Evolutionary conservation across 2,113 vertebrate genomes (phyloP).

Genomic region (Paralichthys olivaceus): DNA sequence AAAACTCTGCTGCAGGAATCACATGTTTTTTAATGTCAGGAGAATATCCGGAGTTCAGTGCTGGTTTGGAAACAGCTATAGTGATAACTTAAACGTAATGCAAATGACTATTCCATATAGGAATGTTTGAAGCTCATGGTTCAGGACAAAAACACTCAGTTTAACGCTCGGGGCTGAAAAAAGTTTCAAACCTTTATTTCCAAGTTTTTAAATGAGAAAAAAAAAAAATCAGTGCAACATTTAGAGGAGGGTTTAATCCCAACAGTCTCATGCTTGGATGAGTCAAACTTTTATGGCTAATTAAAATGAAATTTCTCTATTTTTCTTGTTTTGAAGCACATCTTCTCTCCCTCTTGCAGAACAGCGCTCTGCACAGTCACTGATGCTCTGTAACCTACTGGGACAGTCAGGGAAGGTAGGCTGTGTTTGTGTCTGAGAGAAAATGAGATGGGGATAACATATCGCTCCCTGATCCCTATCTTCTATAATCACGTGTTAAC

Average conservation of each 20-base stretch:
- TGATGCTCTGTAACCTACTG: slow-evolving; percentile 12
- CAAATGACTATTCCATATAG: too few species aligned
- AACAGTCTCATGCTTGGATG: too few species aligned
- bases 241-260: not conserved
- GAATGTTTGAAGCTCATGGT: not conserved
- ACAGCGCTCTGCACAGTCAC: not conserved
- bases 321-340: not conserved
- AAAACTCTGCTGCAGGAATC: too few species aligned
- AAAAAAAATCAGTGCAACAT: not conserved
- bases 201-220: not conserved
- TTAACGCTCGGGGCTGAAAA: not conserved
- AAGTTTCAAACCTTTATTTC: not conserved
- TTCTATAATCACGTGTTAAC: slow-evolving; percentile 77
- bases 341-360: not conserved
- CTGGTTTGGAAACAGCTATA: too few species aligned
- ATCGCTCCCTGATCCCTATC: slow-evolving; percentile 74
- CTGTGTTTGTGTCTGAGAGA: not conserved
- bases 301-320: not conserved
- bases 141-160: not conserved
- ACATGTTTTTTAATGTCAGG: too few species aligned
- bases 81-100: too few species aligned
- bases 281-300: not conserved
- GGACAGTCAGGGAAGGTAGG: slow-evolving; percentile 21
- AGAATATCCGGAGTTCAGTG: too few species aligned
- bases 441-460: slow-evolving; percentile 58